Evolutionary conservation across 92 coral and sea anemone species (phyloP).

Genomic region (Anthopleura xanthogrammica): DNA sequence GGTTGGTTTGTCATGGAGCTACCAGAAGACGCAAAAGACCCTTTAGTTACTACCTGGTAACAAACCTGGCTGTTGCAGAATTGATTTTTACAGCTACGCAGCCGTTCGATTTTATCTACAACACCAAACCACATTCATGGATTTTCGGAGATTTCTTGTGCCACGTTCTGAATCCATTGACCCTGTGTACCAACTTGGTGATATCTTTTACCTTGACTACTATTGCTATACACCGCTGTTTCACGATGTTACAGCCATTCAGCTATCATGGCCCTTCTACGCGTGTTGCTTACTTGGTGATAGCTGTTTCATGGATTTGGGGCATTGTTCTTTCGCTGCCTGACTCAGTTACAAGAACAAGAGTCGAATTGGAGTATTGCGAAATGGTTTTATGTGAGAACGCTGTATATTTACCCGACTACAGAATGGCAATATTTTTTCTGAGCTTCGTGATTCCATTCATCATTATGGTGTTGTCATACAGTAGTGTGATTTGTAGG

Average conservation of each 20-base stretch:
- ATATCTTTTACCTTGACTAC: constrained; percentile 29
- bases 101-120: constrained; percentile 11
- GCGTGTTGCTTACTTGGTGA: neutral
- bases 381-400: neutral
- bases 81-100: constrained; percentile 12
- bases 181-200: constrained; percentile 18
- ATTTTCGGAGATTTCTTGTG: constrained; percentile 6
- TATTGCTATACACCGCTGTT: constrained; percentile 43
- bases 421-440: neutral
- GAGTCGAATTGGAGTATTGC: neutral
- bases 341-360: neutral
- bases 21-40: constrained; percentile 14
- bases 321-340: constrained; percentile 16
- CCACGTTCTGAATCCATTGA: constrained; percentile 5
- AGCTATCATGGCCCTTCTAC: neutral
- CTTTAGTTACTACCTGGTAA: constrained; percentile 33
- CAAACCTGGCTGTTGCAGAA: constrained; percentile 50
- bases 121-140: neutral
- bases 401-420: neutral
- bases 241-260: constrained; percentile 13
- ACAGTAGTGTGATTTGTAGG: constrained; percentile 38
- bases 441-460: constrained; percentile 29
- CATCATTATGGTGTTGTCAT: constrained; percentile 30
- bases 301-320: constrained; percentile 37
- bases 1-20: neutral